Base-by-base conservation (phyloP, 2,888 invertebrate genomes). In the Corbicula japonica region DNA sequence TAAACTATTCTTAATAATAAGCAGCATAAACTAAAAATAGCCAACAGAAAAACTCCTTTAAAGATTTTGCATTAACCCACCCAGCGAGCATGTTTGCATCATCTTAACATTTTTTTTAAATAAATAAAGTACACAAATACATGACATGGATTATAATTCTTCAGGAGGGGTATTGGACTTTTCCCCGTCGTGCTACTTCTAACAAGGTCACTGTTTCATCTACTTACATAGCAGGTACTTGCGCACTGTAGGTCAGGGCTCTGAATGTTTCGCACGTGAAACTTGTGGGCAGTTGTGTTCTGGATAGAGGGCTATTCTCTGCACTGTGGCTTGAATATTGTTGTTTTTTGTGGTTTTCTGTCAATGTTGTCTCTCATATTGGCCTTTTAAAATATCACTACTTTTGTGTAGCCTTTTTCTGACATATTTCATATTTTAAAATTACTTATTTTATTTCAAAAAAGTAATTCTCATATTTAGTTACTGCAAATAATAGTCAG, bases 141-240 rank as follows among this genome's bases (percentile, higher is more conserved):
- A 12, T 38, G 41, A 38, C 10, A 38, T 12, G 41, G 15, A 12
- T 38, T 18, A 15, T 12, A 38, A 38, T 18, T 38, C 28, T n/a
- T 35, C 76, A 83, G 83, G 77, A 72, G 26, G 80, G 80, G 28
- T 83, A 80, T 70, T 83, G 80, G 83, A 83, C 83, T 35, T 83
- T 80, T 62, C 83, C 83, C 23, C 70, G 83, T n/a, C 44, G 83
- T 56, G 26, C 79, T 52, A 34, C 76, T n/a, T 35, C 76, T 26
- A 60, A 61, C 56, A 70, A 54, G 34, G 61, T 54, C 23, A 52
- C 54, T 50, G 70, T 76, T n/a, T 65, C 76, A 26, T 46, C 76
- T 18, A 52, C 69, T 26, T 70, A 52, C 50, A 56, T 78, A 71
- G 35, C 79, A 83, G 83, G 83, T 83, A 83, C 65, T 28, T 8